Conservation (phyloP, 2,797 vertebrate species). For the Diceros bicornis region DNA sequence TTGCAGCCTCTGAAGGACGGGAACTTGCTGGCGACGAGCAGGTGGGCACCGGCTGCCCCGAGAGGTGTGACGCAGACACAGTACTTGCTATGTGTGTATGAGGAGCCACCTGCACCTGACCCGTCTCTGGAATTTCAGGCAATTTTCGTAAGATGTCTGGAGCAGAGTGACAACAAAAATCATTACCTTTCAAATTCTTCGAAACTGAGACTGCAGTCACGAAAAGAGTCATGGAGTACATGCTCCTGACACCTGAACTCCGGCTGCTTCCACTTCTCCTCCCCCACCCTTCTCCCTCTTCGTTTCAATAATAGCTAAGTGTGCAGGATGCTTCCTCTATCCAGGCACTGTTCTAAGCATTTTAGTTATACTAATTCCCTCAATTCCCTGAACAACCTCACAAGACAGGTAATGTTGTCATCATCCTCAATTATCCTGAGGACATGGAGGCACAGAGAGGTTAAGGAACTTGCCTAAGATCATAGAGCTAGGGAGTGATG, state of each 20-base stretch:
- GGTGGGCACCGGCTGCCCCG: too few species aligned
- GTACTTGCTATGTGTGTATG: neutral
- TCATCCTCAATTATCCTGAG: neutral
- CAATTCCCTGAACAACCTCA: neutral
- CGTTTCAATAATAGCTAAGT: neutral
- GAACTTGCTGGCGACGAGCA: neutral
- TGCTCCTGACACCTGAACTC: neutral
- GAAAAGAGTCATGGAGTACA: neutral
- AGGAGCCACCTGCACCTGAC: neutral
- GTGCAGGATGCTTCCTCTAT: neutral
- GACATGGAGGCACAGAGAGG: neutral
- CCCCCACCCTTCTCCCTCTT: neutral
- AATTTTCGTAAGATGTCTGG: conserved; percentile 32
- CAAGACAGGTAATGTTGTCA: neutral
- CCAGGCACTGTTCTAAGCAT: neutral
- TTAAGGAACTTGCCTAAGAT: conserved; percentile 5
- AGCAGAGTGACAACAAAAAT: conserved; percentile 31
- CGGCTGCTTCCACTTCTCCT: neutral
- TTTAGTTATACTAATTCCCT: neutral
- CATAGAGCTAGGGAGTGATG: neutral
- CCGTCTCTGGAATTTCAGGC: neutral
- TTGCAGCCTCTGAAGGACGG: neutral
- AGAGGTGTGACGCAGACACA: neutral
- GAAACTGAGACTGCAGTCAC: neutral
- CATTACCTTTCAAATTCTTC: neutral